These are phyloP conservation scores for Catharus minimus DNA, from an alignment of 2,113 vertebrate genomes.

Conservation along the genomic window DNA sequence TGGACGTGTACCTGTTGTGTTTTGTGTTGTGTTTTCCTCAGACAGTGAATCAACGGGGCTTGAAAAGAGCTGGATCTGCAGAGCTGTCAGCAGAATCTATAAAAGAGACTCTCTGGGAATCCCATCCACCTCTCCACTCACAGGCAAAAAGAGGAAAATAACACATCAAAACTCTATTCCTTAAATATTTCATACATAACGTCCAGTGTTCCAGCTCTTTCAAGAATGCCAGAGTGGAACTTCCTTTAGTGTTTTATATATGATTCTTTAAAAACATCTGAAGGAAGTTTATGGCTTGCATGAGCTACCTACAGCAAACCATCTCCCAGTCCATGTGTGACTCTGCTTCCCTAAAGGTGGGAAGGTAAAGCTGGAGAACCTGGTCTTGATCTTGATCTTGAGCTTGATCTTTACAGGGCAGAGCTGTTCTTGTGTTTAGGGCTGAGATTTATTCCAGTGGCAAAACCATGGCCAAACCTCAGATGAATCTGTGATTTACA, in stretches of 20 bases:
- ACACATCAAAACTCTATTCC: conserved; percentile 54
- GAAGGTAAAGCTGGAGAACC: neutral
- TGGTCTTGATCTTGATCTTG: neutral
- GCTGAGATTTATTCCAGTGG: neutral
- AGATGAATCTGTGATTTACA: neutral
- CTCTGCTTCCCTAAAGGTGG: neutral
- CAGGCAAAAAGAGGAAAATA: conserved; percentile 56
- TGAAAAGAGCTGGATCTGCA: conserved; percentile 50
- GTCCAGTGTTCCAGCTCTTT: conserved; percentile 41
- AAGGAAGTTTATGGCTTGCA: conserved; percentile 3
- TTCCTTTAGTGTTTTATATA: conserved; percentile 57
- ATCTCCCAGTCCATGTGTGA: neutral
- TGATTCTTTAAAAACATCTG: conserved; percentile 31
- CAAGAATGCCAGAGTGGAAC: neutral
- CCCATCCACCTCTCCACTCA: conserved; percentile 28
- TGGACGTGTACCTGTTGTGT: neutral
- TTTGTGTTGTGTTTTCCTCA: conserved; percentile 17
- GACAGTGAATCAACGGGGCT: conserved; percentile 5
- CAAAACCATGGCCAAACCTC: neutral
- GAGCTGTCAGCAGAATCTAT: conserved; percentile 60
- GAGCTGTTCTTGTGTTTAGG: neutral
- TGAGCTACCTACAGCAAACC: neutral
- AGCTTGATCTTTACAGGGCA: neutral
- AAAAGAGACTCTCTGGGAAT: conserved; percentile 56
- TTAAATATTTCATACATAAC: conserved; percentile 67